Evolutionary conservation across 92 coral and sea anemone species (phyloP).

Genomic region (Pocillopora grandis): DNA sequence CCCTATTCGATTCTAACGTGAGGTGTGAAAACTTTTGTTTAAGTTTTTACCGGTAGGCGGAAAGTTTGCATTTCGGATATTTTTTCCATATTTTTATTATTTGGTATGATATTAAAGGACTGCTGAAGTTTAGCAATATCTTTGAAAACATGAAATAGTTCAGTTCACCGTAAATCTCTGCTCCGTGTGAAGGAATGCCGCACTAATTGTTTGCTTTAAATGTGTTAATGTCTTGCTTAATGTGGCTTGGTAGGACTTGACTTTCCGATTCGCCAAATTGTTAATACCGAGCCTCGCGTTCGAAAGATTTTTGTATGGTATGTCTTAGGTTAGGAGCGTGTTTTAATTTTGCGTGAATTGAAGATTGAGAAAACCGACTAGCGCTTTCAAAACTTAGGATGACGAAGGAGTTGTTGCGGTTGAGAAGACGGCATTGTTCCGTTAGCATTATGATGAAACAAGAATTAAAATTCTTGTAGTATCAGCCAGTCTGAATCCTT

Average conservation of each 20-base stretch:
- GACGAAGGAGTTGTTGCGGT: constrained; percentile 8
- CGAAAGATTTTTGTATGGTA: not conserved
- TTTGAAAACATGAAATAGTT: not conserved
- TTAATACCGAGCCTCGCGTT: not conserved
- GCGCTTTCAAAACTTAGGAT: not conserved
- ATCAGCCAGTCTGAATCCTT: constrained; percentile 9
- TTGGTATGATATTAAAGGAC: constrained; percentile 27
- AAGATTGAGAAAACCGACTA: not conserved
- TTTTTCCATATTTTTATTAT: constrained; percentile 12
- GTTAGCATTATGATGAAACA: constrained; percentile 37
- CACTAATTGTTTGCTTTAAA: constrained; percentile 3
- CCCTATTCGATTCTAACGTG: not conserved
- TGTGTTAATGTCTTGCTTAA: constrained; percentile 1
- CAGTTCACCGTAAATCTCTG: not conserved
- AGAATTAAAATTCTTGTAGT: not conserved
- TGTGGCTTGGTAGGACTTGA: not conserved
- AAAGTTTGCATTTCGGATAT: constrained; percentile 17
- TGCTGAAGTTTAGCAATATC: constrained; percentile 11
- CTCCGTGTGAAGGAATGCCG: constrained; percentile 44
- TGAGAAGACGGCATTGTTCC: constrained; percentile 24
- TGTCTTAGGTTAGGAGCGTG: too few relatives aligned
- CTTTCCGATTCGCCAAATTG: not conserved
- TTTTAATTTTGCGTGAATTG: not conserved
- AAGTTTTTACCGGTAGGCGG: not conserved
- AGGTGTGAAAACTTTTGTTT: not conserved